Evolutionary conservation across 2,113 vertebrate species (phyloP), one percentile per base, ranked within the genome.

Genomic region (Melanotaenia duboulayi): DNA sequence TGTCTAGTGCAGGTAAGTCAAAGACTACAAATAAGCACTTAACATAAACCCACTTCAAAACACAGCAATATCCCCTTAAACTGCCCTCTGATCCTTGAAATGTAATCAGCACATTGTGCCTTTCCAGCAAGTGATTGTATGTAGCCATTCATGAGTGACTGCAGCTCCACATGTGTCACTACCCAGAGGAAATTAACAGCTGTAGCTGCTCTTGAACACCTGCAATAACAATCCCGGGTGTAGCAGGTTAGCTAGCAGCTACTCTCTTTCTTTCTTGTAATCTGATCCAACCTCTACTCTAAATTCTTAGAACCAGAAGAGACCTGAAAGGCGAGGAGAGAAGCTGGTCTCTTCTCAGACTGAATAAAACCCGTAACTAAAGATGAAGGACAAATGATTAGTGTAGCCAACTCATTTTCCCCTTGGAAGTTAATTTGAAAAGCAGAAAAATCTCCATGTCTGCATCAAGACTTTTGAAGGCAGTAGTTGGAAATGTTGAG

Each of bases 181-280:
- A 44, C 11, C 11, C 24, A 7, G 65, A 44, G 39, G 48, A 84
- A 77, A 84, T 81, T 76, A 86, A 63, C 87, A 90, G 89, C 86
- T 84, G 89, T 62, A 72, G 67, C 60, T 71, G 72, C 74, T 81
- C 75, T 46, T 14, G 19, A 71, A 81, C 91, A 91, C 91, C 90
- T 92, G 90, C 83, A 90, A 90, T 60, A 92, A 92, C 90, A 91
- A 81, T 57, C 46, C 61, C 37, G 71, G 40, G 70, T 51, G 71
- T 32, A 82, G 87, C 87, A 87, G 79, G 84, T 82, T 82, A 76
- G 78, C 71, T 17, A 28, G 66, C 73, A 37, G 63, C 70, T 80
- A 75, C 84, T 63, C 75, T 48, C 57, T 24, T 63, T 7, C 68
- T 78, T 56, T 79, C 82, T 83, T 71, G 89, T 81, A 87, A 90